A percentile compares a stretch with the other conserved stretches of the same genome.
Evolutionary conservation across 2,113 vertebrate species (phyloP).

Genomic region (Nipponia nippon): DNA sequence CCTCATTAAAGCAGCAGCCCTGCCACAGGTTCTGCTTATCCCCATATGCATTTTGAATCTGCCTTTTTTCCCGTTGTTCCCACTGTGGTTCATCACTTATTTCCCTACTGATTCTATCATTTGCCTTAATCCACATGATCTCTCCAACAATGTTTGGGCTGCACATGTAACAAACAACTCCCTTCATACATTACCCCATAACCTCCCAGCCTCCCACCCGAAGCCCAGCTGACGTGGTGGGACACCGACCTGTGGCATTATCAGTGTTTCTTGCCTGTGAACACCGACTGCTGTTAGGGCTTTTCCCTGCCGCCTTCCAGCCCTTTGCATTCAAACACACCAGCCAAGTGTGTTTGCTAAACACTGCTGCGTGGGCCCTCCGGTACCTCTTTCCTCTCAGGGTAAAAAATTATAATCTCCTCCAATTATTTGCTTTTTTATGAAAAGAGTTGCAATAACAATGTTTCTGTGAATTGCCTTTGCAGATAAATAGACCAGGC

Average conservation of each 20-base stretch:
- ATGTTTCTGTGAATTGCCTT: not conserved
- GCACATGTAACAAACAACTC: not conserved
- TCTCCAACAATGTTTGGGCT: not conserved
- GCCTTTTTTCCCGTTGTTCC: not conserved
- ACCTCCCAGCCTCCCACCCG: rapidly evolving
- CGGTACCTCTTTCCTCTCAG: not conserved
- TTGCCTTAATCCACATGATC: not conserved
- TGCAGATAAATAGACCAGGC: not conserved
- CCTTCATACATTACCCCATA: not conserved
- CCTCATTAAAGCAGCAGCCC: not conserved
- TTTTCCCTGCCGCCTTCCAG: not conserved
- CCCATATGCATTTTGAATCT: not conserved
- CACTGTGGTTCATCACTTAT: not conserved
- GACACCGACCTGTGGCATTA: rapidly evolving
- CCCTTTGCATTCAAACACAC: rapidly evolving
- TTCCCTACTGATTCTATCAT: not conserved
- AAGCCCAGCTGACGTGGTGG: rapidly evolving
- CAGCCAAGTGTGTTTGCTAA: rapidly evolving
- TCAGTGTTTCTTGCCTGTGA: rapidly evolving
- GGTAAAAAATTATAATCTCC: not conserved
- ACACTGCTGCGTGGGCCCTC: rapidly evolving
- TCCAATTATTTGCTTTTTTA: not conserved
- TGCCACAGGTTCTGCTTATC: not conserved
- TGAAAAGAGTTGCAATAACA: not conserved
- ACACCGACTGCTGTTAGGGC: rapidly evolving